Conservation (phyloP, 1,140 invertebrate species). For the Odontomachus brunneus region DNA sequence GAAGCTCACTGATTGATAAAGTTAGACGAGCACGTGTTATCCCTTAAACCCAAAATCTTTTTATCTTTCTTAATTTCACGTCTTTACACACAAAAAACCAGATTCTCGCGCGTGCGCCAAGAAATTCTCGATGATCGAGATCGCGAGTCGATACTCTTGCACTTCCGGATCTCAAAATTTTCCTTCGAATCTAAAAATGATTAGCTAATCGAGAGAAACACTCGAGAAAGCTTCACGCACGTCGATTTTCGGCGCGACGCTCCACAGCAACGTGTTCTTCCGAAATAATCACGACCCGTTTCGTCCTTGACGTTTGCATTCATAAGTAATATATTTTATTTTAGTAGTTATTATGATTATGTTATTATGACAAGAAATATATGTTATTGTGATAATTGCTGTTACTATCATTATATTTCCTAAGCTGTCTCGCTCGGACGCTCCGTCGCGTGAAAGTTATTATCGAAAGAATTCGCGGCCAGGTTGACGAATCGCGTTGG, state of each 20-base stretch:
- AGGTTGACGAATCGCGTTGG: constrained; percentile 26
- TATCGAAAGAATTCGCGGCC: constrained; percentile 2
- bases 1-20: no score
- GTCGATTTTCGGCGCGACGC: background rate
- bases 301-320: background rate
- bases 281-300: no score
- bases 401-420: background rate
- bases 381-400: background rate
- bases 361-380: no score
- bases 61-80: background rate
- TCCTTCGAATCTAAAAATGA: background rate
- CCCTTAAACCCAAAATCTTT: no score
- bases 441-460: background rate
- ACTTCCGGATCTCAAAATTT: background rate
- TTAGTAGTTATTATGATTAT: no score
- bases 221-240: background rate
- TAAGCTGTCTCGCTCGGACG: background rate
- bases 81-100: no score
- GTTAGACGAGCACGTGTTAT: no score
- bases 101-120: constrained; percentile 18
- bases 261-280: background rate
- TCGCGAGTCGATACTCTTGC: constrained; percentile 40
- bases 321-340: background rate
- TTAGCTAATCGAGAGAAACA: background rate
- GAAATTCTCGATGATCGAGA: constrained; percentile 11